These are phyloP conservation scores for Epirrhoe tristata DNA, from an alignment of 2,888 invertebrate genomes.

Conservation along the genomic window DNA sequence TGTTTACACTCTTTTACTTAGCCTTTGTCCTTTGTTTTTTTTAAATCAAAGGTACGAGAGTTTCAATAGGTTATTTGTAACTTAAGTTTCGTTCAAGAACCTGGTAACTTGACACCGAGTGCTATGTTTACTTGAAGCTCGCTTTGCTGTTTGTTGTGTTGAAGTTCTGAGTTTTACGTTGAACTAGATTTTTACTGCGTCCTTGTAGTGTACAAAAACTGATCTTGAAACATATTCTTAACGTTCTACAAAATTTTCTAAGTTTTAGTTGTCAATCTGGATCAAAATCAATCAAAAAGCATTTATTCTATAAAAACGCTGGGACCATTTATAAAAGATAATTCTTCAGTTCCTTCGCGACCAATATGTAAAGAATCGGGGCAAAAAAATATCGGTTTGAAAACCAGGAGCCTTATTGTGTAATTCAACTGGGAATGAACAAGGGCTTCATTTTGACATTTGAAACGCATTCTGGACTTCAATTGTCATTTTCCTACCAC, in stretches of 20 bases:
- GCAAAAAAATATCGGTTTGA: too few species aligned
- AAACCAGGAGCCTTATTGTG: too few species aligned
- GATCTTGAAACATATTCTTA: neutral
- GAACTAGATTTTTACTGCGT: neutral
- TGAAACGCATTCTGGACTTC: too few species aligned
- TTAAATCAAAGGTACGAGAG: conserved; percentile 21
- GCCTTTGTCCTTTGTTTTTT: neutral
- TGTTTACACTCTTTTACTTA: neutral
- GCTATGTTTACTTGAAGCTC: conserved; percentile 36
- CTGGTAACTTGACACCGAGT: conserved; percentile 37
- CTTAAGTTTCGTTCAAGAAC: conserved; percentile 41
- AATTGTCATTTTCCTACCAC: too few species aligned
- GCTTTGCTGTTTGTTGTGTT: conserved; percentile 28
- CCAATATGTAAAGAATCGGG: too few species aligned
- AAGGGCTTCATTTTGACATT: too few species aligned
- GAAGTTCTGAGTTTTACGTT: conserved; percentile 15
- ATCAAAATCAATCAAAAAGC: too few species aligned
- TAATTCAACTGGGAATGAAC: too few species aligned
- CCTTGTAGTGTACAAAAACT: neutral
- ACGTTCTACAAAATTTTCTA: neutral
- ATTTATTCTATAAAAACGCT: too few species aligned
- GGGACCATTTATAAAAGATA: too few species aligned
- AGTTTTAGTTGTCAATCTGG: too few species aligned
- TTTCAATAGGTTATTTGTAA: conserved; percentile 45
- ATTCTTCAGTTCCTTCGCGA: too few species aligned